These are phyloP conservation scores for Rhynchophorus ferrugineus DNA, from an alignment of 1,140 invertebrate genomes.

Conservation along the genomic window DNA sequence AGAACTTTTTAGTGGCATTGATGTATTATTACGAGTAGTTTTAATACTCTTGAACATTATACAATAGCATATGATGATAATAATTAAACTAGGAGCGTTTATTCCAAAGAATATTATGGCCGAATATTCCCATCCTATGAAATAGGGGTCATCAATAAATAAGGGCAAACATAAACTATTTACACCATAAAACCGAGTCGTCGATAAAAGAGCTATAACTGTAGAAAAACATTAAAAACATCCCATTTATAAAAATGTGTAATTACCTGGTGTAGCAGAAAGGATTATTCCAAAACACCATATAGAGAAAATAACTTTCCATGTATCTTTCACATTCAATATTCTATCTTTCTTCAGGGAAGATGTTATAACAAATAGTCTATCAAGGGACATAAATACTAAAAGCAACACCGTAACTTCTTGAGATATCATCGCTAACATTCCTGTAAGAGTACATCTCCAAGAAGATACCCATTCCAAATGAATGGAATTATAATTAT, in stretches of 20 bases:
- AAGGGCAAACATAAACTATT: conserved; percentile 67
- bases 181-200: conserved; percentile 59
- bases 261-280: conserved; percentile 58
- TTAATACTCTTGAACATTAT: conserved; percentile 57
- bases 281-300: conserved; percentile 59
- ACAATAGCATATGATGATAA: conserved; percentile 4
- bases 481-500: conserved; percentile 53
- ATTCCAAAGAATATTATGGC: conserved; percentile 63
- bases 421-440: conserved; percentile 60
- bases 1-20: conserved; percentile 53
- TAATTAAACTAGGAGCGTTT: conserved; percentile 51
- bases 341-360: conserved; percentile 53
- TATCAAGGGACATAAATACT: conserved; percentile 68
- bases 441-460: conserved; percentile 55
- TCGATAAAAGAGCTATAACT: conserved; percentile 54
- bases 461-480: conserved; percentile 62
- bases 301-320: conserved; percentile 47
- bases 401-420: conserved; percentile 71
- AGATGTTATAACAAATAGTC: conserved; percentile 62
- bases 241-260: conserved; percentile 8
- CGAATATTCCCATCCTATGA: conserved; percentile 68
- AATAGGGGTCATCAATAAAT: conserved; percentile 63
- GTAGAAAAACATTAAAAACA: conserved; percentile 37
- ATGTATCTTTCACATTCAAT: conserved; percentile 50
- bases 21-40: conserved; percentile 51